A percentile compares a stretch with the other conserved stretches of the same genome.
These are phyloP conservation scores for Ectropis crepuscularia DNA, from an alignment of 2,888 invertebrate species.

Conservation along the genomic window DNA sequence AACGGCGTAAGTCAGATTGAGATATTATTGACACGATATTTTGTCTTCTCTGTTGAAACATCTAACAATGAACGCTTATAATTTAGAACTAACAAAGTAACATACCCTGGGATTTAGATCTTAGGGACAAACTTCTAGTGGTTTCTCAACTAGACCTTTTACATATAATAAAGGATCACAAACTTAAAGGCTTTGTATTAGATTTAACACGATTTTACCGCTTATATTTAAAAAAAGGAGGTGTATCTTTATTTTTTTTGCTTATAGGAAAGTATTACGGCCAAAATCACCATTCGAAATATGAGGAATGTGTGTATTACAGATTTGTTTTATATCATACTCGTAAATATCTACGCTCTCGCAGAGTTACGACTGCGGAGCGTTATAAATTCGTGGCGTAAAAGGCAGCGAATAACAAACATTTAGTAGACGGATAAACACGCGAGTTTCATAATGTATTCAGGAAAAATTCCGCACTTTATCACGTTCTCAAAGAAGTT, in stretches of 20 bases:
- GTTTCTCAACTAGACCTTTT: no score
- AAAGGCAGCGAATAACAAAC: conserved; percentile 35
- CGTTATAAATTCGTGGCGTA: conserved; percentile 31
- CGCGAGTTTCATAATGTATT: conserved; percentile 47
- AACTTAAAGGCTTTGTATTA: no score
- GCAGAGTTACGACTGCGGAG: conserved; percentile 30
- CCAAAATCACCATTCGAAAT: conserved; percentile 6
- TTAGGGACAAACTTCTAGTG: no score
- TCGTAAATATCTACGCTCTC: conserved; percentile 32
- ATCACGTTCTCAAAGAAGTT: conserved; percentile 56
- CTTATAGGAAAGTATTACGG: neutral
- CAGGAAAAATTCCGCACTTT: conserved; percentile 51
- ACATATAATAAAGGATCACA: no score
- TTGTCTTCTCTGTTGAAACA: no score
- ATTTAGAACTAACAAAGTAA: no score
- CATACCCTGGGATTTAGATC: no score
- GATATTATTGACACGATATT: no score
- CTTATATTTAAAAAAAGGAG: no score
- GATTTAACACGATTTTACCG: no score
- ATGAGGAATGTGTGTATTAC: conserved; percentile 20
- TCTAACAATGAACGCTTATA: no score
- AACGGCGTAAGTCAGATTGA: no score
- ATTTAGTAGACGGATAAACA: conserved; percentile 41
- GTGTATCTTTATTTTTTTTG: neutral
- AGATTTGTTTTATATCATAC: conserved; percentile 27